Conservation (phyloP, 2,888 invertebrate species). For the Diachrysia chrysitis region DNA sequence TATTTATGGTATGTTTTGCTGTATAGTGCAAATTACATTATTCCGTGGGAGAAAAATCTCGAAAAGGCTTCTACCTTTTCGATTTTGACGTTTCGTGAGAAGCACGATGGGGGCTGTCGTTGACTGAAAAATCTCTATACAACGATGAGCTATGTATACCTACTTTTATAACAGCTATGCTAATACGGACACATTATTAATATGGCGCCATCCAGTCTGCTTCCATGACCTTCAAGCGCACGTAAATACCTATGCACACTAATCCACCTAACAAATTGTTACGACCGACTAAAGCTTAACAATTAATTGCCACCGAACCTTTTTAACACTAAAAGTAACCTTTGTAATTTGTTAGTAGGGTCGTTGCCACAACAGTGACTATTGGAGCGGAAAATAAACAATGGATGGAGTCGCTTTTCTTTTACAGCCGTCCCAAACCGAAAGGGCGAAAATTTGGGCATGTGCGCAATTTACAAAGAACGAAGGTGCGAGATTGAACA, state of each 20-base stretch:
- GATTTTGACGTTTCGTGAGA: neutral
- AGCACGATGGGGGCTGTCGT: neutral
- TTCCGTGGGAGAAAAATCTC: neutral
- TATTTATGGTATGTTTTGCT: neutral
- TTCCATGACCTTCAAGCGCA: neutral
- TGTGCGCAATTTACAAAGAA: constrained; percentile 37
- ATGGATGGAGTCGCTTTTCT: constrained; percentile 24
- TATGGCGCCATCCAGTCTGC: neutral
- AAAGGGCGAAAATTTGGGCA: constrained; percentile 37
- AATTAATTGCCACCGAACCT: constrained; percentile 19
- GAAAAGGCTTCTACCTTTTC: too few relatives aligned
- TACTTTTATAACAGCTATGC: neutral
- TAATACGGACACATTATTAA: neutral
- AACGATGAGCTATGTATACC: neutral
- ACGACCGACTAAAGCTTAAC: constrained; percentile 8
- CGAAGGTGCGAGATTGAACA: constrained; percentile 44
- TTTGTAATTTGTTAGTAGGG: constrained; percentile 18
- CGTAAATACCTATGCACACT: neutral
- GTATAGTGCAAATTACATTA: neutral
- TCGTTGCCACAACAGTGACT: constrained; percentile 13
- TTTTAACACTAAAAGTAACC: constrained; percentile 9
- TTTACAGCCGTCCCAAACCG: constrained; percentile 25
- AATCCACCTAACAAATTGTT: neutral
- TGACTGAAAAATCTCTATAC: neutral
- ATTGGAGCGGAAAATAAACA: constrained; percentile 41